Evolutionary conservation across 2,113 vertebrate genomes (phyloP).

Genomic region (Pholis gunnellus): DNA sequence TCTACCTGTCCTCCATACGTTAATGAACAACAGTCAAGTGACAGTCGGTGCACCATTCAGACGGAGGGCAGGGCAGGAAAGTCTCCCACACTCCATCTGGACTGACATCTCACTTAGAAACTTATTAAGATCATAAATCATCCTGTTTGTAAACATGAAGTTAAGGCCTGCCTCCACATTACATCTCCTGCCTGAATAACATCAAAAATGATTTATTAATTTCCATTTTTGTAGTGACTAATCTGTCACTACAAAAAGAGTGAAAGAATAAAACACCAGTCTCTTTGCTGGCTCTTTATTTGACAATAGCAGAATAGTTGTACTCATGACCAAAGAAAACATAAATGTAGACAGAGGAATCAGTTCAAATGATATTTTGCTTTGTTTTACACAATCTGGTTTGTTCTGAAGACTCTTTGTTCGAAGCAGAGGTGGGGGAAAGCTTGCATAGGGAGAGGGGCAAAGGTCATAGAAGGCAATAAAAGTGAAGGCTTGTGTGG

Average conservation of each 20-base stretch:
- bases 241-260: neutral
- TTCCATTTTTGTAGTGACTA: neutral
- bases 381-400: constrained; percentile 8
- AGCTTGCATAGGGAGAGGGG: constrained; percentile 27
- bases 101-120: constrained; percentile 15
- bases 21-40: constrained; percentile 83
- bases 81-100: constrained; percentile 49
- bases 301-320: neutral
- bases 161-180: neutral
- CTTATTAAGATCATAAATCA: constrained; percentile 12
- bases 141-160: constrained; percentile 39
- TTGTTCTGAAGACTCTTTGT: neutral
- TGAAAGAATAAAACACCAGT: neutral
- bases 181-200: neutral
- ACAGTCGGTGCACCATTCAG: constrained; percentile 26
- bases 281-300: neutral
- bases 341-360: neutral
- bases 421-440: neutral
- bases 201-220: neutral
- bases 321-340: neutral
- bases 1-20: constrained; percentile 66
- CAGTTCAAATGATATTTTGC: neutral
- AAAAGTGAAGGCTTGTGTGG: constrained; percentile 71
- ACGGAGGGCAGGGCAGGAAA: constrained; percentile 30
- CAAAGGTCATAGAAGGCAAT: constrained; percentile 79